Conservation (phyloP, 2,888 invertebrate genomes). For the Epinotia brunnichana region DNA sequence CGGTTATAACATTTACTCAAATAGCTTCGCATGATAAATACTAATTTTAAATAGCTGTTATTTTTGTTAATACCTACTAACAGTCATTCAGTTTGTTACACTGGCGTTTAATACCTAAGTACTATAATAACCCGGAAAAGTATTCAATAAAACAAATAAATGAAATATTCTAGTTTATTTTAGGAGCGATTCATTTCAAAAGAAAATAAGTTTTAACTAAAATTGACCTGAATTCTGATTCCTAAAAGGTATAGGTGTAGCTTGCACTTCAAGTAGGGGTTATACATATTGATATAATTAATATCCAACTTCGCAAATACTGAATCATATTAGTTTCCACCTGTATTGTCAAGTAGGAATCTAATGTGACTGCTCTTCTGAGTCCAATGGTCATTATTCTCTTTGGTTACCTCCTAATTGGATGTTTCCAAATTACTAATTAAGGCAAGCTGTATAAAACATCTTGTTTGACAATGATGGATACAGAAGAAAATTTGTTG, state of each 20-base stretch:
- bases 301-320: too few relatives aligned
- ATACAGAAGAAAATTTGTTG: conserved; percentile 28
- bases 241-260: too few relatives aligned
- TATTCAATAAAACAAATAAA: neutral
- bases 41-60: neutral
- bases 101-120: too few relatives aligned
- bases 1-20: conserved; percentile 27
- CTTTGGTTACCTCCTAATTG: conserved; percentile 22
- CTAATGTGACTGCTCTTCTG: conserved; percentile 1
- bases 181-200: neutral
- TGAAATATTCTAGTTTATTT: neutral
- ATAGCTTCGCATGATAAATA: conserved; percentile 11
- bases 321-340: neutral
- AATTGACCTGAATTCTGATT: neutral
- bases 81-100: neutral
- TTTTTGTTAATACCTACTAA: too few relatives aligned
- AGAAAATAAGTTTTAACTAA: neutral
- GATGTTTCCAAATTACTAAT: conserved; percentile 28
- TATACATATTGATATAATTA: too few relatives aligned
- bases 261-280: too few relatives aligned
- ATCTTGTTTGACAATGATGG: conserved; percentile 40
- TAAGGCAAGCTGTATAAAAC: conserved; percentile 26
- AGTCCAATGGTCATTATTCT: conserved; percentile 24
- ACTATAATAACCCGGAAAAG: too few relatives aligned
- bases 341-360: conserved; percentile 1